Percentiles rank a stretch among this genome's conserved stretches.
These are phyloP conservation scores for Microplitis mediator DNA, from an alignment of 1,140 invertebrate species.

Conservation along the genomic window DNA sequence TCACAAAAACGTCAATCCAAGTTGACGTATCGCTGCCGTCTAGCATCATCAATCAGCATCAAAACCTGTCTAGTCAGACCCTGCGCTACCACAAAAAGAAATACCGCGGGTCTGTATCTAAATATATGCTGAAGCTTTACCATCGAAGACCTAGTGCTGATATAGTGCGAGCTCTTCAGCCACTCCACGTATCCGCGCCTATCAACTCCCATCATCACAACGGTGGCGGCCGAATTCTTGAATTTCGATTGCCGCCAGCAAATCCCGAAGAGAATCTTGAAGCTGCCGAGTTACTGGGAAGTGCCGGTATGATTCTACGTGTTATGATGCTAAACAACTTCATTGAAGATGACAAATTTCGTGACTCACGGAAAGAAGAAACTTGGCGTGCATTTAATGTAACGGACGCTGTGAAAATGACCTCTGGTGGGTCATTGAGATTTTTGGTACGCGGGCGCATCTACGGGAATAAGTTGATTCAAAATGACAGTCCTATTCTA, in stretches of 20 bases:
- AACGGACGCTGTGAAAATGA: conserved; percentile 41
- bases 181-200: conserved; percentile 44
- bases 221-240: conserved; percentile 46
- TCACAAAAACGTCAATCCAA: conserved; percentile 50
- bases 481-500: conserved; percentile 44
- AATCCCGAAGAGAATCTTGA: conserved; percentile 47
- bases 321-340: conserved; percentile 43
- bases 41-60: conserved; percentile 33
- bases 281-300: conserved; percentile 49
- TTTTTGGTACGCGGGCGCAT: conserved; percentile 44
- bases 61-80: conserved; percentile 29
- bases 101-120: conserved; percentile 42
- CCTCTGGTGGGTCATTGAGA: conserved; percentile 36
- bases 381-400: conserved; percentile 58
- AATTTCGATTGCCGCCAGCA: conserved; percentile 45
- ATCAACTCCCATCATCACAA: not conserved
- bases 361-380: conserved; percentile 46
- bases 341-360: conserved; percentile 26
- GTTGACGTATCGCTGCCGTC: conserved; percentile 50
- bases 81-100: conserved; percentile 31
- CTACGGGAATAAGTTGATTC: conserved; percentile 28
- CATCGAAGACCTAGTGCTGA: conserved; percentile 50
- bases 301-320: conserved; percentile 48
- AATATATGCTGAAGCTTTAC: conserved; percentile 55
- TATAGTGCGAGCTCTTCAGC: conserved; percentile 52